A percentile compares a stretch with the other conserved stretches of the same genome.
phyloP scores from a whole-genome alignment of 2,797 vertebrate species.

The Gymnodraco acuticeps region DNA sequence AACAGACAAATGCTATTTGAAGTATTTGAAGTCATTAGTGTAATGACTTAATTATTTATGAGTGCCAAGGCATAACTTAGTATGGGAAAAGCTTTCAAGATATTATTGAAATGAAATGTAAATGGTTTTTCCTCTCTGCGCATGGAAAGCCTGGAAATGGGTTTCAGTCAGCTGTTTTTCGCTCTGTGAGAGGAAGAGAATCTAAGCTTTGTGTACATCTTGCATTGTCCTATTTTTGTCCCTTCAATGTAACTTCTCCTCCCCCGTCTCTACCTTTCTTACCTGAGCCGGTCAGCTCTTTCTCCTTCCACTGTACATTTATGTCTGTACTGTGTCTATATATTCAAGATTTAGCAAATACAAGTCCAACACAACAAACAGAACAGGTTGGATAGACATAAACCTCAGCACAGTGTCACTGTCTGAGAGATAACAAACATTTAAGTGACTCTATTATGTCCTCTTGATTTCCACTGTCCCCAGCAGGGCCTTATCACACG shows the following conservation, averaged over 20 bases:
- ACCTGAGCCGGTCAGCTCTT: slow-evolving; percentile 30
- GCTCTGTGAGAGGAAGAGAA: slow-evolving; percentile 33
- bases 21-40: slow-evolving; percentile 80
- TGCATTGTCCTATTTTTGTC: slow-evolving; percentile 60
- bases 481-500: slow-evolving; percentile 32
- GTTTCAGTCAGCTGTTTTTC: slow-evolving; percentile 66
- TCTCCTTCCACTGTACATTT: slow-evolving; percentile 29
- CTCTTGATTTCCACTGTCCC: slow-evolving; percentile 38
- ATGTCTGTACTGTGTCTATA: slow-evolving; percentile 16
- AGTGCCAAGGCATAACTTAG: slow-evolving; percentile 69
- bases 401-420: slow-evolving; percentile 32
- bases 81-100: slow-evolving; percentile 71
- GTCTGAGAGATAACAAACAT: slow-evolving; percentile 23
- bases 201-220: slow-evolving; percentile 59
- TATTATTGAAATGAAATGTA: slow-evolving; percentile 76
- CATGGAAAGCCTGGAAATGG: slow-evolving; percentile 56
- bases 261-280: slow-evolving; percentile 26
- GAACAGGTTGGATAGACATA: slow-evolving; percentile 25
- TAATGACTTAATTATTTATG: slow-evolving; percentile 81
- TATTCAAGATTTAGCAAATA: slow-evolving; percentile 28
- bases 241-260: slow-evolving; percentile 44
- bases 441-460: slow-evolving; percentile 30
- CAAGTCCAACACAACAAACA: slow-evolving; percentile 26
- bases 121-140: slow-evolving; percentile 55
- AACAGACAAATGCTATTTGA: slow-evolving; percentile 74